Evolutionary conservation across 2,888 invertebrate species (phyloP).

Genomic region (Synanthedon formicaeformis): DNA sequence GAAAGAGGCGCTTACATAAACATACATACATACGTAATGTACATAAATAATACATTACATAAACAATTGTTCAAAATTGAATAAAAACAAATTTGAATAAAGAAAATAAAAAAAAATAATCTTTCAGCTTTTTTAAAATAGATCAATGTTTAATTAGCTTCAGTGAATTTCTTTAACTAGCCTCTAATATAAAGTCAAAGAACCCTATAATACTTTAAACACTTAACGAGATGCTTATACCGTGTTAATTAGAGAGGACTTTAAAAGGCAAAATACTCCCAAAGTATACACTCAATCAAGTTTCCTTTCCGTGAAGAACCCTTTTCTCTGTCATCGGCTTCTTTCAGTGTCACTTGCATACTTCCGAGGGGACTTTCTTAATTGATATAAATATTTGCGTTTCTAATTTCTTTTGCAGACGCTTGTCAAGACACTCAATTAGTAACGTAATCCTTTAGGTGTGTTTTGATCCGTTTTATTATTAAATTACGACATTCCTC

Average conservation of each 20-base stretch:
- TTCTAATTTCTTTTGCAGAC: constrained; percentile 43
- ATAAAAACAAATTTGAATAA: too few relatives aligned
- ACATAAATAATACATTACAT: too few relatives aligned
- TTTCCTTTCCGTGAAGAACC: constrained; percentile 33
- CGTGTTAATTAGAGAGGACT: constrained; percentile 43
- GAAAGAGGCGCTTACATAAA: too few relatives aligned
- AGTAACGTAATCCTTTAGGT: constrained; percentile 5
- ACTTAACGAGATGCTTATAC: constrained; percentile 34
- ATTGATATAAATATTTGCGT: constrained; percentile 64
- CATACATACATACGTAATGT: too few relatives aligned
- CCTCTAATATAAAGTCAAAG: too few relatives aligned
- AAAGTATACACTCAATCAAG: constrained; percentile 43
- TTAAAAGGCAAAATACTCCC: constrained; percentile 36
- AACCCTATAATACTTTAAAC: constrained; percentile 12
- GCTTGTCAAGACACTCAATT: constrained; percentile 26
- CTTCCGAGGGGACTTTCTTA: constrained; percentile 25
- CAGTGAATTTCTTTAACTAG: too few relatives aligned
- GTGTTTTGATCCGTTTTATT: background rate
- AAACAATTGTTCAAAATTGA: too few relatives aligned
- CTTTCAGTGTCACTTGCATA: constrained; percentile 55
- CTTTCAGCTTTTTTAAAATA: too few relatives aligned
- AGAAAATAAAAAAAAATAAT: too few relatives aligned
- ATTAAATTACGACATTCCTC: background rate
- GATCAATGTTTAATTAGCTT: too few relatives aligned
- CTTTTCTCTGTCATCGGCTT: constrained; percentile 57